Evolutionary conservation across 2,888 invertebrate genomes (phyloP), one percentile per base, ranked within the genome.

Genomic region (Arrhopalites spinosus): DNA sequence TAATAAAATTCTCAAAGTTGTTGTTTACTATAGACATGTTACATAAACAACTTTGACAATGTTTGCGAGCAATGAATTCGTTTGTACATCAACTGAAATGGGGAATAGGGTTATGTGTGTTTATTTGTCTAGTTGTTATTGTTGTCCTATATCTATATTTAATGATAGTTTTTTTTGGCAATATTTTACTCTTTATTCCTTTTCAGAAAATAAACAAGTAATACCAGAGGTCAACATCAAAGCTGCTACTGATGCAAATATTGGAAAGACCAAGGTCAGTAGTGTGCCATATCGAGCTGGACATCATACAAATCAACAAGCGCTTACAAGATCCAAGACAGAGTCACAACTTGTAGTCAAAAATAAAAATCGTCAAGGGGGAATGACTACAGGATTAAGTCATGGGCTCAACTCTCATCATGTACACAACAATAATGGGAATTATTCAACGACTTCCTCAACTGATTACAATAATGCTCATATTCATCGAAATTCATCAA

Each of bases 261-360:
- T 17, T 17, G 69, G 53, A 29, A 69, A 71, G 29, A 20, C 5
- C 2, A 29, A 30, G 25, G 30, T 53, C 8, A 69, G 27, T 50
- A 25, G 29, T 25, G 25, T 23, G 17, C 67, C 36, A 25, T n/a
- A 56, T 67, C 56, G 66, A 53, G 17, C 23, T 20, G 36, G 45
- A 25, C 61, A 71, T 27, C 75, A 70, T 64, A 36, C 36, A 36
- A 36, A 36, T 36, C 36, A 3, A 36, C 75, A 50, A 43, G 43
- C 56, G 0, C 72, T 76, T 1, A 50, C 56, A 50, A 64, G 76
- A 56, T 82, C 82, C 0, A 82, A 82, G 71, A 82, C 82, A 23
- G 82, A 82, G 69, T 81, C 81, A 47, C 81, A 82, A 69, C 74
- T 81, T 23, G 73, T 82, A 17, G 78, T 82, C 30, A 81, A 80